Percentiles rank a stretch among this genome's conserved stretches.
Evolutionary conservation across 2,113 vertebrate species (phyloP).

Genomic region (Columba livia): DNA sequence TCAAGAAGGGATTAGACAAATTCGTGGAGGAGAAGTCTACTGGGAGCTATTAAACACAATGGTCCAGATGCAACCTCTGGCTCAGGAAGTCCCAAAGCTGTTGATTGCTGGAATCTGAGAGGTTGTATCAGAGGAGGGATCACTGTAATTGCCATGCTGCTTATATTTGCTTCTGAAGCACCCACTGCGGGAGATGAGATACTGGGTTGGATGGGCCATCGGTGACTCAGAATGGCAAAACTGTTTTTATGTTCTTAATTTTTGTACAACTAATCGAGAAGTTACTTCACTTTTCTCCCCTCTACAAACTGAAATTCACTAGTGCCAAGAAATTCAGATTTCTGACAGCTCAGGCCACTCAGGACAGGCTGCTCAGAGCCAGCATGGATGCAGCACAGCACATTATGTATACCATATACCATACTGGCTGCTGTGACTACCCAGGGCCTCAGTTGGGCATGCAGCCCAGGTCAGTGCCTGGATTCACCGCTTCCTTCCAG

Average conservation of each 20-base stretch:
- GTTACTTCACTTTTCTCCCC: neutral
- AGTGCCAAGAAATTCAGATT: conserved; percentile 10
- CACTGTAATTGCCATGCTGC: conserved; percentile 32
- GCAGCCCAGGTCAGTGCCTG: neutral
- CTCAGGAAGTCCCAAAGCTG: conserved; percentile 47
- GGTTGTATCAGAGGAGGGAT: conserved; percentile 38
- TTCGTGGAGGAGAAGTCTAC: neutral
- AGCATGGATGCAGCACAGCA: accelerated
- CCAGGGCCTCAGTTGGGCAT: neutral
- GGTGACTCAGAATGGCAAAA: neutral
- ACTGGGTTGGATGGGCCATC: neutral
- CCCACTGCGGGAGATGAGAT: neutral
- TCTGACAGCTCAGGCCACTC: neutral
- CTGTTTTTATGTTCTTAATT: neutral
- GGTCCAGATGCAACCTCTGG: conserved; percentile 64
- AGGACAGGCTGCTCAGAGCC: neutral
- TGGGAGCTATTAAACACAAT: conserved; percentile 40
- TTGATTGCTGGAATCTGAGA: conserved; percentile 49
- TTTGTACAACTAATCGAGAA: neutral
- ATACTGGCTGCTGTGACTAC: neutral
- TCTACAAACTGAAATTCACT: neutral
- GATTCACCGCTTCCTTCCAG: neutral
- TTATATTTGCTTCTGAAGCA: conserved; percentile 1
- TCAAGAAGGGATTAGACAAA: conserved; percentile 59
- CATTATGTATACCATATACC: neutral